phyloP scores from a whole-genome alignment of 2,797 vertebrate species.

The Intellagama lesueurii region DNA sequence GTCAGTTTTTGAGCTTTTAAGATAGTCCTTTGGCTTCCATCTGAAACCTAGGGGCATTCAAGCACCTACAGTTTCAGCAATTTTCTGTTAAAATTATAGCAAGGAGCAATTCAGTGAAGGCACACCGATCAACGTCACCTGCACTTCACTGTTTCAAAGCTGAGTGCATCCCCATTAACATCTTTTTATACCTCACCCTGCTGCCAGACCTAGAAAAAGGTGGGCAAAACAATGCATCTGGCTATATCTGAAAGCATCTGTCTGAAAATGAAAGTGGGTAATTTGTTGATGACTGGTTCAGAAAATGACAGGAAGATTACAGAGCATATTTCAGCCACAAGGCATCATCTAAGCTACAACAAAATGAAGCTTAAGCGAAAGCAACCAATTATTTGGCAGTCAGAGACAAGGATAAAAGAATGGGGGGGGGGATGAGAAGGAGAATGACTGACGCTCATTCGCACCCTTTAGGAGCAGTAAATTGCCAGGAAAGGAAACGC shows the following conservation, averaged over 20 bases:
- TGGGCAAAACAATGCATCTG: constrained; percentile 48
- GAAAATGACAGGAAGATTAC: constrained; percentile 53
- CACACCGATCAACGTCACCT: constrained; percentile 13
- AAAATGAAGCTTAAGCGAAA: constrained; percentile 38
- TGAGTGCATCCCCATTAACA: constrained; percentile 52
- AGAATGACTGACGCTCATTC: not conserved
- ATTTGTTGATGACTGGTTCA: constrained; percentile 44
- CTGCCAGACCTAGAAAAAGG: constrained; percentile 43
- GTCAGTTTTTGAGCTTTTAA: not conserved
- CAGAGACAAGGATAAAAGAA: constrained; percentile 37
- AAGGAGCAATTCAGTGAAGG: not conserved
- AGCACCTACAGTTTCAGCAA: not conserved
- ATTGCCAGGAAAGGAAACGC: not conserved
- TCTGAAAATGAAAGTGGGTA: constrained; percentile 27
- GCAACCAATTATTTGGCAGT: constrained; percentile 24
- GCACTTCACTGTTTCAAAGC: constrained; percentile 12
- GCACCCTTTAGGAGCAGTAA: not conserved
- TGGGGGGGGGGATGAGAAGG: not conserved
- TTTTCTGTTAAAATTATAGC: not conserved
- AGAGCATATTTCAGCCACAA: constrained; percentile 47
- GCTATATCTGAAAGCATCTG: constrained; percentile 17
- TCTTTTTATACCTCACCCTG: constrained; percentile 35
- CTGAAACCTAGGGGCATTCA: not conserved
- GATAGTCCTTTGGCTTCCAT: not conserved
- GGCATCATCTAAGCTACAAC: constrained; percentile 38